Conservation (phyloP, 92 coral and sea anemone genomes). For the Palythoa grandiflora region DNA sequence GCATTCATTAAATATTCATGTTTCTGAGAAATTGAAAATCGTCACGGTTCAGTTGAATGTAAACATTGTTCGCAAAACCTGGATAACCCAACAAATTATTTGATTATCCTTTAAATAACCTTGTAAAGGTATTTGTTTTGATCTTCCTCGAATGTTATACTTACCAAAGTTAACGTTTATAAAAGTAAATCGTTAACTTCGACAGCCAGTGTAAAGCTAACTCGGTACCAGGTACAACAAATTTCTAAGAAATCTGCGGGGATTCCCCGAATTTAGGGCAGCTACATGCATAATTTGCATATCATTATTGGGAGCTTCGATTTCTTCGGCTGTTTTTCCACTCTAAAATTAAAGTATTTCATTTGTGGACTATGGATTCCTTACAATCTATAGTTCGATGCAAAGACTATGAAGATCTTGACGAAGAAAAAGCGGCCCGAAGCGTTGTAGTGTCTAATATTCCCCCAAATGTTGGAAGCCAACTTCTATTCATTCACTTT, state of each 20-base stretch:
- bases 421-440: constrained; percentile 44
- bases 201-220: background rate
- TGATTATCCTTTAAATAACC: background rate
- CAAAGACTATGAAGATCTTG: constrained; percentile 36
- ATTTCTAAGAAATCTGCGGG: constrained; percentile 45
- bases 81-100: background rate
- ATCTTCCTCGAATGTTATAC: background rate
- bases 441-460: constrained; percentile 73
- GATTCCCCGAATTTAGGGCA: constrained; percentile 32
- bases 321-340: background rate
- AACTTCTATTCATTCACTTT: constrained; percentile 69
- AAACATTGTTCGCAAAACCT: background rate
- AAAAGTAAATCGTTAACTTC: background rate
- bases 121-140: background rate
- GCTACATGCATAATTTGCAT: background rate
- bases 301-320: background rate
- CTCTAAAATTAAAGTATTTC: background rate
- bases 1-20: constrained; percentile 24
- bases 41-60: background rate
- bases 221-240: constrained; percentile 3
- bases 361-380: background rate
- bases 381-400: background rate
- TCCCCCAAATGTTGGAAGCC: constrained; percentile 39
- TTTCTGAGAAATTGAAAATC: background rate
- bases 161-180: background rate